Conservation (phyloP, 2,797 vertebrate species). For the Lycodopsis pacificus region DNA sequence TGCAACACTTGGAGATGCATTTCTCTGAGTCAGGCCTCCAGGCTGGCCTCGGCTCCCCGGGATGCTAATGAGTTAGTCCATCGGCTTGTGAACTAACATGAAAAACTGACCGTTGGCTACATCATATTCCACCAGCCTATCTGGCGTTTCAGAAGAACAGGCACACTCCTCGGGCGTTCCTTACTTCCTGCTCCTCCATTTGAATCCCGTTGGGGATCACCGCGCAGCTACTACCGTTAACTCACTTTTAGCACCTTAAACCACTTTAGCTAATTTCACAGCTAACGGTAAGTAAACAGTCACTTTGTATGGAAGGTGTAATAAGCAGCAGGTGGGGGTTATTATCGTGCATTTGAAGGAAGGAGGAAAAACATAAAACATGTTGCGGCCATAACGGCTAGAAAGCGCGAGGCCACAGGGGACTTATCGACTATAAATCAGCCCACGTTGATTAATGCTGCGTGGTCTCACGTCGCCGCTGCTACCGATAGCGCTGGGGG, state of each 20-base stretch:
- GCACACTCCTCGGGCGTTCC: constrained; percentile 12
- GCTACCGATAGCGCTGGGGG: background rate
- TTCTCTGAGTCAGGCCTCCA: constrained; percentile 30
- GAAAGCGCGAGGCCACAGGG: constrained; percentile 1
- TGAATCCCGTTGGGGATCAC: constrained; percentile 26
- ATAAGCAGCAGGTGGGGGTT: constrained; percentile 33
- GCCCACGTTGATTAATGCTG: constrained; percentile 45
- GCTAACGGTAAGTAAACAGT: constrained; percentile 46
- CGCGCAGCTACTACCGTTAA: constrained; percentile 11
- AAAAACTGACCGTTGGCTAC: constrained; percentile 31
- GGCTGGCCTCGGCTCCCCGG: constrained; percentile 28
- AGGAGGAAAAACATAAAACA: constrained; percentile 19
- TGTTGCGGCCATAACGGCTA: background rate
- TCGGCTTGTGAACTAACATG: constrained; percentile 28
- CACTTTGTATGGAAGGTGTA: constrained; percentile 29
- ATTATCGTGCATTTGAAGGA: constrained; percentile 16
- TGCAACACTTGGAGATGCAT: constrained; percentile 36
- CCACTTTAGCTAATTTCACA: constrained; percentile 27
- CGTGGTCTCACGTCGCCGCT: background rate
- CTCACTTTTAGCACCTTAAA: constrained; percentile 25
- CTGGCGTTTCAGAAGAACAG: constrained; percentile 16
- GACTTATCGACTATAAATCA: constrained; percentile 45
- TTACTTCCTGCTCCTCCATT: constrained; percentile 20
- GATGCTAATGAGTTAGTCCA: constrained; percentile 55
- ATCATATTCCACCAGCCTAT: constrained; percentile 15